Base-by-base conservation (phyloP, 2,888 invertebrate species). In the Pandemis cinnamomeana region DNA sequence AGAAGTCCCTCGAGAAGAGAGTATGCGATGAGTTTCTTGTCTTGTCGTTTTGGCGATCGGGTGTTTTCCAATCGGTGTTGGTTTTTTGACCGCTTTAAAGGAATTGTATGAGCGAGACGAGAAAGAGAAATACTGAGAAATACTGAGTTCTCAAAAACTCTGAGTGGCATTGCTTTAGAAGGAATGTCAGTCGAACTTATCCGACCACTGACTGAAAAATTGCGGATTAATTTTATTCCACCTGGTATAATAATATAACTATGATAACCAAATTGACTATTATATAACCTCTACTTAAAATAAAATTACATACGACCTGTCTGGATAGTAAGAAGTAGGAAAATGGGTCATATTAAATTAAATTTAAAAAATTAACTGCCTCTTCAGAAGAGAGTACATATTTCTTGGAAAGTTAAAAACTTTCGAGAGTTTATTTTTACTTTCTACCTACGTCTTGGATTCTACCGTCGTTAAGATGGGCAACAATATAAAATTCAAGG, bases 221-320 rank as follows among this genome's bases (percentile, higher is more conserved):
- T 2, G 27, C 27, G 27, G 27, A 36, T 36, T 36, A 36, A 4
- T 36, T 36, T 36, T 36, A 36, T 36, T 2, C 27, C 27, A 36
- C 27, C 27, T 36, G 27, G 2, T 36, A 36, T 53, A 53, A 53
- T 53, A 53, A 15, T 58, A 58, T 15, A 15, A 61, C 60, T 70
- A 66, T 61, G 13, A 53, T 66, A 73, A 64, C 27, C 55, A 69
- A 72, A 68, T 55, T 41, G 48, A 55, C 6, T 63, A 27, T 46
- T 41, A 67, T 53, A 51, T 51, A 42, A 27, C 15, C 15, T 41
- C 44, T 62, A 53, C 7, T 67, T 44, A 55, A 46, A 48, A 51
- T 51, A 62, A 67, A 13, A 46, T 51, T 67, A 71, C 60, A 53
- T 72, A 68, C 67, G 67, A 68, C 67, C 36, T 53, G 42, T 20